phyloP scores from a whole-genome alignment of 2,888 invertebrate genomes.

The Melangyna quadrimaculata region DNA sequence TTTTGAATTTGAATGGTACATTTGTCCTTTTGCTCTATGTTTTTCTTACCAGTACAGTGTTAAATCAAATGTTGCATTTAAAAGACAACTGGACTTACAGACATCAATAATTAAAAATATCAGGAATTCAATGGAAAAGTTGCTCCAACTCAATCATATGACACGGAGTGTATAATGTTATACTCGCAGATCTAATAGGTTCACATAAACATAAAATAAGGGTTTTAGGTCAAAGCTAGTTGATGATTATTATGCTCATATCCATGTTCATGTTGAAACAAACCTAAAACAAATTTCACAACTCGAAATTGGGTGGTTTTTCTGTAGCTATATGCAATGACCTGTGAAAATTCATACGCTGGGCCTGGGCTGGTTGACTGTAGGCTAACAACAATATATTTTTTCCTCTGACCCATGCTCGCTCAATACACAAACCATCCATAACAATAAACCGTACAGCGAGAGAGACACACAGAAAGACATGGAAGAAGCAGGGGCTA shows the following conservation, averaged over 20 bases:
- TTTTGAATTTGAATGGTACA: too few relatives aligned
- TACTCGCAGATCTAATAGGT: background rate
- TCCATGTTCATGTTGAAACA: background rate
- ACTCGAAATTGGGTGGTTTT: conserved; percentile 17
- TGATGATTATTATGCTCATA: background rate
- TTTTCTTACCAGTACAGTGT: too few relatives aligned
- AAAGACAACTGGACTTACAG: too few relatives aligned
- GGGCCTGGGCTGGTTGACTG: background rate
- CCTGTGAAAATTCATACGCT: conserved; percentile 6
- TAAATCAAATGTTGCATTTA: too few relatives aligned
- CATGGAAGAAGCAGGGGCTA: background rate
- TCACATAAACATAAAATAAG: conserved; percentile 6
- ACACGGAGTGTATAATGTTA: background rate
- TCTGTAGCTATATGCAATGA: conserved; percentile 3
- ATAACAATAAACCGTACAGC: conserved; percentile 7
- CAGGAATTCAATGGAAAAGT: too few relatives aligned
- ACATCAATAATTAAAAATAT: too few relatives aligned
- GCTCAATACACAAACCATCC: background rate
- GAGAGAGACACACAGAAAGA: background rate
- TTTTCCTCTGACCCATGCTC: background rate
- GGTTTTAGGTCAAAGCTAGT: conserved; percentile 12
- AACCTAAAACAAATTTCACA: conserved; percentile 15
- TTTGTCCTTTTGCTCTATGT: too few relatives aligned
- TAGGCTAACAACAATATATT: conserved; percentile 5
- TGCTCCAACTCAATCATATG: background rate